A percentile compares a stretch with the other conserved stretches of the same genome.
Conservation (phyloP, 2,113 vertebrate species). For the Nothobranchius furzeri region DNA sequence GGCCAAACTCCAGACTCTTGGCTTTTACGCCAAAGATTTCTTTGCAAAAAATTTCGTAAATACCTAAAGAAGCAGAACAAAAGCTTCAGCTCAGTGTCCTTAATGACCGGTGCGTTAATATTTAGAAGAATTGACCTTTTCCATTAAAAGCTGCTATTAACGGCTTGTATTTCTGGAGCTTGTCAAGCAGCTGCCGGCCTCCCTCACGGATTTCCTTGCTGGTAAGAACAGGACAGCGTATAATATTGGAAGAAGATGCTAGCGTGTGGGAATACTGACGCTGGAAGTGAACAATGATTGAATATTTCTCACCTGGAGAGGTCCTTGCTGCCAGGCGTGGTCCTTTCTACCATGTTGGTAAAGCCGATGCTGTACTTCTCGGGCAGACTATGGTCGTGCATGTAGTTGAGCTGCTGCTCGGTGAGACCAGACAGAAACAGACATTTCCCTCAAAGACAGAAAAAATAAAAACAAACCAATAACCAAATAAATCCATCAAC, state of each 20-base stretch:
- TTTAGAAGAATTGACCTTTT: conserved; percentile 85
- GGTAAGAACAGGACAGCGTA: conserved; percentile 27
- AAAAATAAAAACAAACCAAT: too few species aligned
- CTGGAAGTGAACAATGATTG: too few species aligned
- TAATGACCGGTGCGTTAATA: background rate
- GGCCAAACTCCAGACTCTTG: conserved; percentile 95
- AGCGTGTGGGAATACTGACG: too few species aligned
- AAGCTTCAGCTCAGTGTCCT: background rate
- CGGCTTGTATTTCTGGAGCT: conserved; percentile 94
- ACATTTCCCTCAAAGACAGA: conserved; percentile 88
- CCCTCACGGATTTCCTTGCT: conserved; percentile 99
- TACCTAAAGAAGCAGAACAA: conserved; percentile 79
- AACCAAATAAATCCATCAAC: background rate
- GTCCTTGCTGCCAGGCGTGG: conserved; percentile 97
- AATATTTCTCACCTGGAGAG: conserved; percentile 84
- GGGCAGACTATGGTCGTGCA: conserved; percentile 91
- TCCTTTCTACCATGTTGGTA: conserved; percentile 99
- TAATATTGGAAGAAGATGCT: too few species aligned
- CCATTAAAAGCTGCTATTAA: conserved; percentile 97
- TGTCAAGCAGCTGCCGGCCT: conserved; percentile 93
- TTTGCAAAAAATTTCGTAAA: conserved; percentile 99
- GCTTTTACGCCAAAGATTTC: conserved; percentile 96
- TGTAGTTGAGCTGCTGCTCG: conserved; percentile 89
- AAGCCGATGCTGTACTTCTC: conserved; percentile 95
- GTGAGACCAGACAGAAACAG: conserved; percentile 94